Conservation (phyloP, 2,797 vertebrate genomes). For the Echiichthys vipera region DNA sequence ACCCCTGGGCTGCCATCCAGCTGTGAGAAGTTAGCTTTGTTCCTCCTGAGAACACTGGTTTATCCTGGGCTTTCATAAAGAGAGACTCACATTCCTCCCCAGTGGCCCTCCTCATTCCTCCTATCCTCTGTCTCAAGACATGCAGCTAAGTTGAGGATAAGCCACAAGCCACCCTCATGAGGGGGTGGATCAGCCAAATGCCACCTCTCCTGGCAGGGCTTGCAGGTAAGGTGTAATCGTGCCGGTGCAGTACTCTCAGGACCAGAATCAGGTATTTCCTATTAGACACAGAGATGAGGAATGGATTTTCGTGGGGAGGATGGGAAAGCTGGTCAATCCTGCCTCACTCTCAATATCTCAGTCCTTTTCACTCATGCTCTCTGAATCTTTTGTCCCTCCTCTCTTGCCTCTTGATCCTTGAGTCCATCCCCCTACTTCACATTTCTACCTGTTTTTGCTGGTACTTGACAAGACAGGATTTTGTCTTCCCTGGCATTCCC, state of each 20-base stretch:
- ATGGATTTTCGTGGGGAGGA: slow-evolving; percentile 74
- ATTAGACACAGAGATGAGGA: slow-evolving; percentile 87
- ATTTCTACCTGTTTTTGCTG: slow-evolving; percentile 77
- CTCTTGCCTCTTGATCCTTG: slow-evolving; percentile 64
- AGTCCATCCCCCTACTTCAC: slow-evolving; percentile 54
- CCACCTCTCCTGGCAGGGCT: slow-evolving; percentile 84
- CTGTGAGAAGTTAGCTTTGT: slow-evolving; percentile 49
- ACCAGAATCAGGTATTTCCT: slow-evolving; percentile 85
- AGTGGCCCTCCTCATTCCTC: slow-evolving; percentile 58
- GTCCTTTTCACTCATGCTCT: slow-evolving; percentile 39
- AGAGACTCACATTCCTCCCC: slow-evolving; percentile 65
- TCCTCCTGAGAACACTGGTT: slow-evolving; percentile 80
- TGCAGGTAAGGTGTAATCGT: slow-evolving; percentile 84
- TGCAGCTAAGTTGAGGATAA: slow-evolving; percentile 82
- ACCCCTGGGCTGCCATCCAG: slow-evolving; percentile 55
- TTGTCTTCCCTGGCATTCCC: slow-evolving; percentile 71
- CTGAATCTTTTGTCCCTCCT: slow-evolving; percentile 47
- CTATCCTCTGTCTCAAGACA: slow-evolving; percentile 71
- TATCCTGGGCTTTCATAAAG: slow-evolving; percentile 73
- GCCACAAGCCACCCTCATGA: slow-evolving; percentile 75
- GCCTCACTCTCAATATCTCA: slow-evolving; percentile 47
- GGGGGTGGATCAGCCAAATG: slow-evolving; percentile 82
- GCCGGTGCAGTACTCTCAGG: slow-evolving; percentile 75
- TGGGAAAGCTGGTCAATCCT: slow-evolving; percentile 79
- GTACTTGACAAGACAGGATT: slow-evolving; percentile 79